Evolutionary conservation across 2,113 vertebrate genomes (phyloP).

Genomic region (Callorhinus ursinus): DNA sequence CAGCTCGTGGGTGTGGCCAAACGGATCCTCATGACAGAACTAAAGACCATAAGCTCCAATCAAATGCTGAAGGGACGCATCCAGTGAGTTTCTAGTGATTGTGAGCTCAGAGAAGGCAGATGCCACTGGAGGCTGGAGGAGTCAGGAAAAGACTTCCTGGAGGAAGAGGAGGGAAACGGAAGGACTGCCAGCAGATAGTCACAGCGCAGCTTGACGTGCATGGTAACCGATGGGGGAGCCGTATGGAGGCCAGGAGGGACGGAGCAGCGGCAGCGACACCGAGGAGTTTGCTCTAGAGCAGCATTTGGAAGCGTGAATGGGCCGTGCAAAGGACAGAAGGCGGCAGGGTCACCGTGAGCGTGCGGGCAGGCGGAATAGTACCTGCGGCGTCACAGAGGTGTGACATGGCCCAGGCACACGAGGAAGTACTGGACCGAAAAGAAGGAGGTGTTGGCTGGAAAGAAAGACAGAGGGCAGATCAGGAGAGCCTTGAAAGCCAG

Average conservation of each 20-base stretch:
- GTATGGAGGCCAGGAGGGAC: background rate
- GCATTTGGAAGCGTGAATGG: background rate
- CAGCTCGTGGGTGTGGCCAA: background rate
- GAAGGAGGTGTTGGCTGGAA: background rate
- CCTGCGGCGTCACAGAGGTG: background rate
- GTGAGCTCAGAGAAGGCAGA: background rate
- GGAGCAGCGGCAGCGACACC: rapidly evolving
- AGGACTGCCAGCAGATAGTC: background rate
- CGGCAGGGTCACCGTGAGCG: rapidly evolving
- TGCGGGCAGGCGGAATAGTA: background rate
- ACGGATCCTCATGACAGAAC: background rate
- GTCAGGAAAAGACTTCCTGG: background rate
- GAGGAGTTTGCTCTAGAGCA: background rate
- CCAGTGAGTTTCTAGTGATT: background rate
- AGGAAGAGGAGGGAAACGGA: background rate
- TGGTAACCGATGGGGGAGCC: rapidly evolving
- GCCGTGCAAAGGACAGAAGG: background rate
- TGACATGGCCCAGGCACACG: background rate
- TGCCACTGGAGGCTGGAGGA: background rate
- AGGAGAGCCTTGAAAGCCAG: background rate
- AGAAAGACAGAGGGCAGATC: background rate
- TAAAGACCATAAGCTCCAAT: background rate
- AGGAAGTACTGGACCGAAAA: background rate
- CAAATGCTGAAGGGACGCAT: background rate
- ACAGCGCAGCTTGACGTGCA: rapidly evolving